Evolutionary conservation across 2,797 vertebrate species (phyloP), one percentile per base, ranked within the genome.

Genomic region (Urosaurus nigricauda): DNA sequence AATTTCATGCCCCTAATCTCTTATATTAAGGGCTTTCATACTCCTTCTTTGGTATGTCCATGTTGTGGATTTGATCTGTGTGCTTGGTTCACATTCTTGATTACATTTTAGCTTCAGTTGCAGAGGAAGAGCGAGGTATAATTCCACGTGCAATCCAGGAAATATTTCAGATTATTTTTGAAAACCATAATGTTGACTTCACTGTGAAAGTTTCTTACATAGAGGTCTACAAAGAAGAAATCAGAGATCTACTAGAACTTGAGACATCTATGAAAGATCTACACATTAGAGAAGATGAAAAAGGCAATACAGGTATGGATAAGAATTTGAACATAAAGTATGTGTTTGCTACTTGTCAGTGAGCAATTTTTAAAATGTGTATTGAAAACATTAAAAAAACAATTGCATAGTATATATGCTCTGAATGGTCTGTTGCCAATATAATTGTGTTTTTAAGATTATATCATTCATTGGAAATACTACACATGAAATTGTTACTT

Each of bases 211-310:
- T 98, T 43, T 98, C 98, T 0, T 99, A 98, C 26, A 96, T 99
- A 93, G 98, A 99, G 95, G 96, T 99, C 19, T 98, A 99, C 94
- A 98, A 93, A 90, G 98, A 99, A 95, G 98, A 98, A 80, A 97
- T 99, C 56, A 87, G 97, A 92, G 98, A 99, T 94, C 96, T 99
- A 87, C 91, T 99, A 93, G 98, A 99, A 92, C 93, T 97, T 87
- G 97, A 98, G 88, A 97, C 97, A 1, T 95, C 94, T 70, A 94
- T 96, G 86, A 99, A 98, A 94, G 97, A 98, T 56, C 95, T 99
- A 84, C 98, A 97, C 78, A 98, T 99, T 90, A 96, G 98, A 95
- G 98, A 99, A 93, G 98, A 99, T 91, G 97, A 98, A 78, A 98
- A 97, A 85, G 98, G 98, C 90, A 98, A 98, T 94, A 99, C 98